Evolutionary conservation across 2,797 vertebrate species (phyloP), one percentile per base, ranked within the genome.

Genomic region (Parauchenoglanis ngamensis): DNA sequence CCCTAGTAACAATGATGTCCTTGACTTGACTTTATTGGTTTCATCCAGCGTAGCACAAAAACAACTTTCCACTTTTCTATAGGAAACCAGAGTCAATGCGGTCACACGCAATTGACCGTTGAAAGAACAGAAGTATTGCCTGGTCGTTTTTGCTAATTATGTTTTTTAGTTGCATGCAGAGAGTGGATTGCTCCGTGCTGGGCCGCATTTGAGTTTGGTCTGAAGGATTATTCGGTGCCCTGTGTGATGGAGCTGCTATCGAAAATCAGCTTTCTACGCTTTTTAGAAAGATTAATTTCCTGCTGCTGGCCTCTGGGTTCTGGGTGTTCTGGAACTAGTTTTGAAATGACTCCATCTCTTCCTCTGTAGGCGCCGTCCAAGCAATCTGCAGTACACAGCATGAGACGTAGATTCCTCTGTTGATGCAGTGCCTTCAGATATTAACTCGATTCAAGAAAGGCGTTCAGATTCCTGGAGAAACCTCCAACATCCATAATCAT

Each of bases 171-270:
- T 56, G 5, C 75, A 35, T 52, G 63, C 70, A 7, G 49, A 84
- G 82, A 82, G 65, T 49, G 86, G 86, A 72, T 80, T 63, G 49
- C 89, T 86, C 59, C 86, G 80, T 31, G 8, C n/a, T 28, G 40
- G 83, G 80, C 35, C 46, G 10, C 8, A 63, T 79, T 52, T 11
- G 49, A 25, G 59, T 63, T 81, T 46, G 23, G 23, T 46, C 79
- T 17, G 61, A 84, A 84, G 54, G 73, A 28, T n/a, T 46, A 54
- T 17, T 90, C 13, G 54, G 59, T 49, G 35, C 72, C n/a, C 56
- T n/a, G 73, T 23, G 77, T 89, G 84, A 86, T 57, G 25, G 44
- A 11, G 12, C 28, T 23, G n/a, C 57, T 83, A 23, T 83, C 28
- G 19, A 86, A 87, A 81, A 88, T 46, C 84, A 87, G 23, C 63